phyloP scores from a whole-genome alignment of 92 coral and sea anemone genomes.

The Palythoa heliodiscus region DNA sequence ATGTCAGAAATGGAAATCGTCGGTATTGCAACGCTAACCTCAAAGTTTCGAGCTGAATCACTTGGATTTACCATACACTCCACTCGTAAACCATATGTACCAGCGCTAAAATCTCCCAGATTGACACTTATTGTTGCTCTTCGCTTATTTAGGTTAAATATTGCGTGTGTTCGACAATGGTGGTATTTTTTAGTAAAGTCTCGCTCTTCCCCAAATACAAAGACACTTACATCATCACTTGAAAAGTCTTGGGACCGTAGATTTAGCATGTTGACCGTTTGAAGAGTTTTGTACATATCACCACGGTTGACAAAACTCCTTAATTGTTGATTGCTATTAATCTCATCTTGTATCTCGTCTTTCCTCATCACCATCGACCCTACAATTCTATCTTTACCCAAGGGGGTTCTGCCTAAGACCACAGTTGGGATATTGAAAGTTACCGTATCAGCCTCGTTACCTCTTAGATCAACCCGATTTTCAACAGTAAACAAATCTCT shows the following conservation, averaged over 20 bases:
- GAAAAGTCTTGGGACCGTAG: background rate
- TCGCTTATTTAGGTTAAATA: background rate
- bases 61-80: background rate
- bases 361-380: background rate
- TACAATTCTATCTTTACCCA: background rate
- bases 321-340: background rate
- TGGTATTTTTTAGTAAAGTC: background rate
- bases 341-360: slow-evolving; percentile 18
- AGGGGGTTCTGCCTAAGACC: background rate
- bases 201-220: background rate
- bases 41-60: background rate
- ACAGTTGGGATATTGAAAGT: background rate
- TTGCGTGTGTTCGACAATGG: background rate
- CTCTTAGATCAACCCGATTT: background rate
- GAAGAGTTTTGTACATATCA: background rate
- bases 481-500: background rate
- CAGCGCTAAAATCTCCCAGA: background rate
- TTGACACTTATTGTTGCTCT: background rate
- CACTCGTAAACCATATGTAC: background rate
- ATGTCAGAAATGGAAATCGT: background rate
- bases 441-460: background rate
- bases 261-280: background rate
- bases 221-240: background rate
- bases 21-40: background rate
- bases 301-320: background rate